These are phyloP conservation scores for Artibeus lituratus DNA, from an alignment of 2,797 vertebrate species.

Conservation along the genomic window DNA sequence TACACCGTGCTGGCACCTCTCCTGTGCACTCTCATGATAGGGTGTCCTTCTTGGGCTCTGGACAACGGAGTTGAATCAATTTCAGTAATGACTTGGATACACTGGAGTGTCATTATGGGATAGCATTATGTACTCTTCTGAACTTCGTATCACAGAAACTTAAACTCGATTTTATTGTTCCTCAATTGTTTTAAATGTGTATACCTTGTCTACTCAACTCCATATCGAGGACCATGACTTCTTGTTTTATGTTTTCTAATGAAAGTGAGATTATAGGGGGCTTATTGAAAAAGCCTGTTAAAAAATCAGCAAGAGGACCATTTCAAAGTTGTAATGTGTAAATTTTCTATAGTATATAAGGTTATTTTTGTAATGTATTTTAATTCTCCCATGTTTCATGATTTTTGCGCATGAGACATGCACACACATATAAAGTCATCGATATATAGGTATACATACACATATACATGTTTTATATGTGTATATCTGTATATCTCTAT, in stretches of 20 bases:
- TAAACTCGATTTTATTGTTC: background rate
- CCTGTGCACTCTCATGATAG: background rate
- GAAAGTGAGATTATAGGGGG: background rate
- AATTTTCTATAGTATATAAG: background rate
- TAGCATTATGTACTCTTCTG: background rate
- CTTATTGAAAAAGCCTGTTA: background rate
- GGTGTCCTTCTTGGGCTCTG: background rate
- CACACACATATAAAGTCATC: background rate
- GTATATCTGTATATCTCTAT: background rate
- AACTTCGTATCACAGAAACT: background rate
- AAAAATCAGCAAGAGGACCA: background rate
- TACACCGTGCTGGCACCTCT: accelerated
- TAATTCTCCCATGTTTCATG: background rate
- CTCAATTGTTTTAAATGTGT: background rate
- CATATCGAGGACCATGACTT: background rate
- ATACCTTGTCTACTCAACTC: background rate
- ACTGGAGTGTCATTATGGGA: background rate
- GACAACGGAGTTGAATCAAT: background rate
- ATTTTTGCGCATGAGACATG: background rate
- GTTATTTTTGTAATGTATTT: background rate
- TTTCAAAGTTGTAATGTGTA: background rate
- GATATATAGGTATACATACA: background rate
- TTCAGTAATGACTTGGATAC: background rate
- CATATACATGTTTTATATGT: background rate
- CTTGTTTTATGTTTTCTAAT: background rate